Conservation (phyloP, 2,113 vertebrate species). For the human (Homo sapiens) region DNA sequence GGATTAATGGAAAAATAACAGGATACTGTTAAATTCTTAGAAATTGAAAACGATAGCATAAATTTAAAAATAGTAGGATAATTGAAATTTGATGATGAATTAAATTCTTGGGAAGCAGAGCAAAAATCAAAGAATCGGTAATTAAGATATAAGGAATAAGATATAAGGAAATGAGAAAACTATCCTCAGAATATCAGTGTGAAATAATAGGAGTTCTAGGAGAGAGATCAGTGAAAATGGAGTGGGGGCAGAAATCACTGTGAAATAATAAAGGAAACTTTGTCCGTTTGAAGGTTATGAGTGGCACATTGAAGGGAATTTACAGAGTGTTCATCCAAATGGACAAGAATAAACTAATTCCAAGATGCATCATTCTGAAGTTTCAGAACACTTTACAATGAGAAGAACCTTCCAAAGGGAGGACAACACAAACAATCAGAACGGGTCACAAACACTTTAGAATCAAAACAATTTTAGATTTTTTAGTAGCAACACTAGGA, state of each 20-base stretch:
- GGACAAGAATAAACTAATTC: not conserved
- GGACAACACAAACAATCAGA: not conserved
- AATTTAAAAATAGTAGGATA: not conserved
- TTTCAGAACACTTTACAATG: not conserved
- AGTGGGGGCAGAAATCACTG: not conserved
- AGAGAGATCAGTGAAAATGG: not conserved
- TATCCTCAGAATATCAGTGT: not conserved
- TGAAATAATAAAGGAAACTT: not conserved
- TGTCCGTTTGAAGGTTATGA: not conserved
- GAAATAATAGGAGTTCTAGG: not conserved
- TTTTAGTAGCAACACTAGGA: not conserved
- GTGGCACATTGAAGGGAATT: not conserved
- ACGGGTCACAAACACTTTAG: not conserved
- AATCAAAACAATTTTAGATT: not conserved
- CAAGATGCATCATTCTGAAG: not conserved
- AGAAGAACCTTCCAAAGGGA: not conserved
- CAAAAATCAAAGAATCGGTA: not conserved
- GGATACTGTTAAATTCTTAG: not conserved
- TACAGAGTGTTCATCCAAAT: not conserved
- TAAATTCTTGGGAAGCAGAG: not conserved
- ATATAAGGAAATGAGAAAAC: not conserved
- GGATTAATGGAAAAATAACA: not conserved
- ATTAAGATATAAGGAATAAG: not conserved
- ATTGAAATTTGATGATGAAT: conserved; percentile 25
- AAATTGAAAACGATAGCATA: not conserved